Evolutionary conservation across 2,113 vertebrate species (phyloP), one percentile per base, ranked within the genome.

Genomic region (Toxotes chatareus): DNA sequence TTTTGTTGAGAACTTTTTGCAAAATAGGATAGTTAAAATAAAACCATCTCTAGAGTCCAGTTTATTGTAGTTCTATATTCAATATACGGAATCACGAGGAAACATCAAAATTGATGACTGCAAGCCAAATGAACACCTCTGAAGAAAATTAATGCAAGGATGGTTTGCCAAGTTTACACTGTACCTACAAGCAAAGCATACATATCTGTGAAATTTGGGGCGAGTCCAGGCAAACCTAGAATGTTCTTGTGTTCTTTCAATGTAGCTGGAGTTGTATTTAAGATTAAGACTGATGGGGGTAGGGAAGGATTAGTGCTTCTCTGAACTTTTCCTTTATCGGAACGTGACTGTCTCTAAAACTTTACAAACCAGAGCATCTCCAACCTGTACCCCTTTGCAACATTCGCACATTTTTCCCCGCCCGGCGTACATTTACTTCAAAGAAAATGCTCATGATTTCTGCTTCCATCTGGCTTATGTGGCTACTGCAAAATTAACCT

Each of bases 1-100:
- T 94, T 92, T 93, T 93, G 93, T 94, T 92, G 89, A 86, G 86
- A 91, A 93, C 82, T 93, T 93, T 91, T 92, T 93, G 87, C 85
- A 82, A 63, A 91, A 89, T 93, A 94, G 90, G 79, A 89, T 94
- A 93, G 93, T 87, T 81, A 81, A 80, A 90, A 85, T 79, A 76
- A 85, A 87, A 91, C 81, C 89, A 91, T 92, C 90, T 89, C 86
- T 93, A 92, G 90, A 90, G 93, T 93, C 92, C 84, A 91, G 89
- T 94, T 93, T 91, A 90, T 80, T 90, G 91, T 94, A 93, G 93
- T 92, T 91, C 89, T 92, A 90, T 92, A 90, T 91, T 86, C 88
- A 93, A 93, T 85, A 84, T 90, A 90, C 17, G 38, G 79, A 87
- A 89, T 63, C 38, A 80, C 88, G 89, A 89, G 89, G 85, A 92